Conservation (phyloP, 2,797 vertebrate genomes). For the Chelonia mydas region DNA sequence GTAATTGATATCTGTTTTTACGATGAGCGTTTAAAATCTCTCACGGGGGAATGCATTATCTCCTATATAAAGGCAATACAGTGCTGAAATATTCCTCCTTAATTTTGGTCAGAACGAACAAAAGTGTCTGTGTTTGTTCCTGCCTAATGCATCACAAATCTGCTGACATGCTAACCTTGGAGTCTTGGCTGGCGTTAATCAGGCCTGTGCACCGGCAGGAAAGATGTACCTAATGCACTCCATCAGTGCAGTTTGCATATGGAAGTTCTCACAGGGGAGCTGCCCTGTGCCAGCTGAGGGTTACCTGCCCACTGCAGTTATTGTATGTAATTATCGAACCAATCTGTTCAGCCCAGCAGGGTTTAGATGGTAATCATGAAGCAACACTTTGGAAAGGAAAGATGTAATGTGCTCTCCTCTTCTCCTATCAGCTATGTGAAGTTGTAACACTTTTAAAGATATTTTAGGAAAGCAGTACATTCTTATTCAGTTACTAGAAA, state of each 20-base stretch:
- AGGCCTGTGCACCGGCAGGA: conserved; percentile 84
- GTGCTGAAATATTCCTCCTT: conserved; percentile 78
- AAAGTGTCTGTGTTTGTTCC: conserved; percentile 90
- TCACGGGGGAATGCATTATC: conserved; percentile 69
- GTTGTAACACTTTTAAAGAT: conserved; percentile 68
- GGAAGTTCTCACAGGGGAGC: conserved; percentile 92
- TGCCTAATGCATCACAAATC: conserved; percentile 91
- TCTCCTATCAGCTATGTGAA: conserved; percentile 68
- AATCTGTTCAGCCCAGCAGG: conserved; percentile 99
- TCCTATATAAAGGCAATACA: conserved; percentile 68
- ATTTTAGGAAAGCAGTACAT: conserved; percentile 46
- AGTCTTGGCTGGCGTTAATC: conserved; percentile 87
- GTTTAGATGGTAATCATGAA: conserved; percentile 93
- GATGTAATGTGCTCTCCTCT: conserved; percentile 82
- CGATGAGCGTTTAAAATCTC: conserved; percentile 70
- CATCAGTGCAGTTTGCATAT: conserved; percentile 92
- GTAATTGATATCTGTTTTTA: conserved; percentile 66
- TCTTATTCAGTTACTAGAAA: neutral
- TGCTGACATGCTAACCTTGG: conserved; percentile 91
- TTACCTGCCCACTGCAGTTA: conserved; percentile 94
- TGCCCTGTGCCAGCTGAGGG: conserved; percentile 92
- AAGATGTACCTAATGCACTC: conserved; percentile 85
- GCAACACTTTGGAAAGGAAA: conserved; percentile 90
- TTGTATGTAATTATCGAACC: conserved; percentile 98
- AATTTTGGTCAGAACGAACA: conserved; percentile 83